Percentiles rank a stretch among this genome's conserved stretches.
Conservation (phyloP, 2,113 vertebrate species). For the Podarcis raffonei region DNA sequence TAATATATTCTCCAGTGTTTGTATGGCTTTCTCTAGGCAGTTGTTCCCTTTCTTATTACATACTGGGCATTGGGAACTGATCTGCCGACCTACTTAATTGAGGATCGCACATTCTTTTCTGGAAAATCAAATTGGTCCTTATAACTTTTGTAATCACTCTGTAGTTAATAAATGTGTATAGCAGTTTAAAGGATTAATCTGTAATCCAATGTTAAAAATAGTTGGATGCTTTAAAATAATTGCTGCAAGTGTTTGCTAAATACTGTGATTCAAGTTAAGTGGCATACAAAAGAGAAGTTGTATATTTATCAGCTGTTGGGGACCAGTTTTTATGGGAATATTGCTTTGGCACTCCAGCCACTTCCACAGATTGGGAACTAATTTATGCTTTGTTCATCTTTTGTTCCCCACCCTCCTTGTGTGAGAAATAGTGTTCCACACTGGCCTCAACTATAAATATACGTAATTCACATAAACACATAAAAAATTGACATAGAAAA, state of each 20-base stretch:
- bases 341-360: background rate
- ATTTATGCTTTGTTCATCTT: background rate
- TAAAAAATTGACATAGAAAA: background rate
- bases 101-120: background rate
- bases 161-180: background rate
- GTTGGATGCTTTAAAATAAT: background rate
- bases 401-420: background rate
- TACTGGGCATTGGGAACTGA: background rate
- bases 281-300: background rate
- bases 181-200: background rate
- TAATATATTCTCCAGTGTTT: background rate
- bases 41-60: background rate
- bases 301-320: background rate
- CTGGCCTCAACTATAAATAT: background rate
- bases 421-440: background rate
- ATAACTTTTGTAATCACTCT: background rate
- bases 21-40: background rate
- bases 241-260: background rate
- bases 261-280: background rate
- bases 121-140: background rate
- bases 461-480: conserved; percentile 13
- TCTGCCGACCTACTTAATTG: background rate
- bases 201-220: too few species aligned
- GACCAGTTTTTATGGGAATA: background rate
- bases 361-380: background rate